Evolutionary conservation across 92 coral and sea anemone genomes (phyloP), one percentile per base, ranked within the genome.

Genomic region (Umimayanthus kanabou): DNA sequence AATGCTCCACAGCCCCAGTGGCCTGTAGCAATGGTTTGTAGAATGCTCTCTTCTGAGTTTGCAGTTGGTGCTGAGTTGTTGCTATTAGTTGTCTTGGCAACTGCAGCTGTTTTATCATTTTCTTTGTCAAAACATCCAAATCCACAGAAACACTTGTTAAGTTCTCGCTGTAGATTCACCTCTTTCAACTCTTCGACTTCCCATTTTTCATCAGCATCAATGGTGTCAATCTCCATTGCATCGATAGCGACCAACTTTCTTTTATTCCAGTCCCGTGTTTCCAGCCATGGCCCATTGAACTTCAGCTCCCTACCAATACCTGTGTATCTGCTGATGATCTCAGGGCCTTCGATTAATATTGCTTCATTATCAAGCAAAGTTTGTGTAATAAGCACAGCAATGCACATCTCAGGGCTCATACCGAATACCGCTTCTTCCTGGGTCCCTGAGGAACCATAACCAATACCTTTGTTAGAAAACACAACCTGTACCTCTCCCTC

Each of bases 1-100:
- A 84, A 84, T 25, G 80, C 77, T 18, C 88, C 88, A 69, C 88
- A 84, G 5, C 88, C 88, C 88, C 88, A 84, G 69, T 84, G 88
- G 26, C 88, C 88, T 37, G 88, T 84, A 25, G 88, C 88, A 66
- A 84, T 84, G 77, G 88, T 43, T 11, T 39, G 55, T 22, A 57
- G 4, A 72, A 58, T 1, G 58, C 3, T 53, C 23, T 73, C 77
- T 73, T 73, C 9, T 30, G 77, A 73, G 43, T 15, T 30, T 26
- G 77, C 9, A 18, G 18, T 15, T 33, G 39, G 77, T 73, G 8
- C 77, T 29, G 77, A 73, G 45, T 33, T 22, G 2, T 73, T 73
- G 8, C 40, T 73, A n/a, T 18, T 73, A 10, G 37, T 30, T 15
- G 1, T 4, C 25, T 73, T 15, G 10, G 22, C 40, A 43, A 26